Evolutionary conservation across 2,888 invertebrate genomes (phyloP), one percentile per base, ranked within the genome.

Genomic region (Rotaria socialis): DNA sequence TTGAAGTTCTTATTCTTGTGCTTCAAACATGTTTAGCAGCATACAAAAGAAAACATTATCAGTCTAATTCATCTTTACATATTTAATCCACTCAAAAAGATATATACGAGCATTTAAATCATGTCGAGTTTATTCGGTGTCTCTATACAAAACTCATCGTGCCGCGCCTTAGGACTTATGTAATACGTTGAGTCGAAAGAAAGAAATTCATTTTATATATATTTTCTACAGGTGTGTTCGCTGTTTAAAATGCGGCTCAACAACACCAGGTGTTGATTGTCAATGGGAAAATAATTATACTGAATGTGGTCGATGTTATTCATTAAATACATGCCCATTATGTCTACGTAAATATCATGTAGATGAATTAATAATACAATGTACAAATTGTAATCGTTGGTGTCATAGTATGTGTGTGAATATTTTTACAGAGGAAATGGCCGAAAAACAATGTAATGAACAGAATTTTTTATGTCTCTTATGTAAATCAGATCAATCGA

Each of bases 301-400:
- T 0, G 95, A 96, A 90, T 99, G 99, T 91, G 96, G 95, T 0
- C 96, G 96, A 0, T 99, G 99, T 91, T 94, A 95, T 85, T 97
- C 97, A 84, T 94, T 95, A 88, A 93, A 93, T 86, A 93, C 93
- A 89, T 99, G 99, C 92, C 94, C 95, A 86, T 94, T 94, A 80
- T 99, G 99, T 91, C 93, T 93, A 85, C 94, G 94, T 89, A 92
- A 94, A 4, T 99, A 99, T 92, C 93, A 92, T 67, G 96, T 96
- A 89, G 95, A 95, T 6, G 97, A 99, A 90, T 93, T 97, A 88
- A 96, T 99, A 88, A 96, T 99, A 89, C 95, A 97, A 91, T 99
- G 99, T 91, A 94, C 94, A 87, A 94, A 94, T 85, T 99, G 99
- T 92, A 94, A 95, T 89, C 94, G 93, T 89, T 99, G 99, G 99